A percentile compares a stretch with the other conserved stretches of the same genome.
These are phyloP conservation scores for Platycheirus rosarum DNA, from an alignment of 2,888 invertebrate genomes.

Conservation along the genomic window DNA sequence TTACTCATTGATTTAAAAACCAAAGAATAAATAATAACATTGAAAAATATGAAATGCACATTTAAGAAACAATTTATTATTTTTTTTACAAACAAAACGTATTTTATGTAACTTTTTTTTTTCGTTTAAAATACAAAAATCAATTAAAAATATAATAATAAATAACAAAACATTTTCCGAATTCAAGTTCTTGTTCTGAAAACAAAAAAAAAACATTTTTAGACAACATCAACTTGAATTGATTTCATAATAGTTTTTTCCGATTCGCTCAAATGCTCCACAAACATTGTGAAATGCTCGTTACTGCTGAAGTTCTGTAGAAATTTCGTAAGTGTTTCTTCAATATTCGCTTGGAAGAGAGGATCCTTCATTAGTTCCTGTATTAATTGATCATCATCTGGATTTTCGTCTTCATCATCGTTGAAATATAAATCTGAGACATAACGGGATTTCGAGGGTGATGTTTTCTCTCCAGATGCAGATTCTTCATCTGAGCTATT, in stretches of 20 bases:
- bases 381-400: constrained; percentile 84
- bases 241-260: constrained; percentile 84
- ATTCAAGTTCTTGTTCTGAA: background rate
- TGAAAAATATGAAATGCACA: too few relatives aligned
- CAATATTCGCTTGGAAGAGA: constrained; percentile 85
- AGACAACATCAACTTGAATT: constrained; percentile 74
- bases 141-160: constrained; percentile 41
- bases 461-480: constrained; percentile 76
- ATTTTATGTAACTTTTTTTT: too few relatives aligned
- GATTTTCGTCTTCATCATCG: constrained; percentile 81
- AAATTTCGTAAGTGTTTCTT: constrained; percentile 86
- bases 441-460: constrained; percentile 77
- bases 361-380: constrained; percentile 86
- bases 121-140: constrained; percentile 47
- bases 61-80: too few relatives aligned
- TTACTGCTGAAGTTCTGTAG: constrained; percentile 86
- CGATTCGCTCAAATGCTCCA: constrained; percentile 84
- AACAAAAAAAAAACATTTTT: constrained; percentile 15
- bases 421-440: constrained; percentile 80
- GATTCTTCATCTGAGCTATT: constrained; percentile 76
- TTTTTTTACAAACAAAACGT: too few relatives aligned
- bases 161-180: constrained; percentile 45
- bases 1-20: too few relatives aligned
- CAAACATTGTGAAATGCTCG: constrained; percentile 85
- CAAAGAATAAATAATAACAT: too few relatives aligned